phyloP scores from a whole-genome alignment of 2,888 invertebrate species.

The Scaptodrosophila latifasciaeformis region DNA sequence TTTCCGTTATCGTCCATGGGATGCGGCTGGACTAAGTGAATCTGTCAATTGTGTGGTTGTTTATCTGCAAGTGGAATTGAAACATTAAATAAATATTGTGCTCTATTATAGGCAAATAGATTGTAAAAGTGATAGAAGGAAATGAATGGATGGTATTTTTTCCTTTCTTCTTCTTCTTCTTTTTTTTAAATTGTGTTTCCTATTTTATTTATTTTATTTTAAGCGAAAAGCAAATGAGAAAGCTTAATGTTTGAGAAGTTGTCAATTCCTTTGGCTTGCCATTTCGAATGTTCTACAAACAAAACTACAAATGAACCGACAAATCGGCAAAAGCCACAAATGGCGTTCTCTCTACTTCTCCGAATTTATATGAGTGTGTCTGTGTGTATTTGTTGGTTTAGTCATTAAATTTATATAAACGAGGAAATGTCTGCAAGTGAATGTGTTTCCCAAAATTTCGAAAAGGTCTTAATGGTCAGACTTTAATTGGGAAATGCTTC shows the following conservation, averaged over 20 bases:
- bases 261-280: conserved; percentile 36
- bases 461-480: background rate
- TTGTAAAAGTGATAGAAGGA: too few relatives aligned
- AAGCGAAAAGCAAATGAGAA: background rate
- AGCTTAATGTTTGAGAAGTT: conserved; percentile 22
- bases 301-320: conserved; percentile 44
- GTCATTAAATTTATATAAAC: conserved; percentile 57
- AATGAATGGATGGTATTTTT: too few relatives aligned
- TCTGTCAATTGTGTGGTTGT: background rate
- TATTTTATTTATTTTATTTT: too few relatives aligned
- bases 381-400: conserved; percentile 28
- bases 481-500: conserved; percentile 54
- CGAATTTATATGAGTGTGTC: conserved; percentile 9
- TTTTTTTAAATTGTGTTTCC: too few relatives aligned
- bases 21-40: conserved; percentile 13
- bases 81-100: conserved; percentile 1
- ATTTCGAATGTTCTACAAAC: conserved; percentile 36
- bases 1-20: conserved; percentile 46
- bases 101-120: too few relatives aligned
- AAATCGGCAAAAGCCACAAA: conserved; percentile 38
- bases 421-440: too few relatives aligned
- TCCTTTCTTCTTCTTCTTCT: too few relatives aligned
- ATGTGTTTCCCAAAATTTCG: too few relatives aligned
- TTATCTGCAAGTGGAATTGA: background rate
- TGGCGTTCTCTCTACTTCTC: conserved; percentile 13